These are phyloP conservation scores for Agelas oroides DNA, from an alignment of 37 sponge, comb jelly and placozoan species.

Conservation along the genomic window DNA sequence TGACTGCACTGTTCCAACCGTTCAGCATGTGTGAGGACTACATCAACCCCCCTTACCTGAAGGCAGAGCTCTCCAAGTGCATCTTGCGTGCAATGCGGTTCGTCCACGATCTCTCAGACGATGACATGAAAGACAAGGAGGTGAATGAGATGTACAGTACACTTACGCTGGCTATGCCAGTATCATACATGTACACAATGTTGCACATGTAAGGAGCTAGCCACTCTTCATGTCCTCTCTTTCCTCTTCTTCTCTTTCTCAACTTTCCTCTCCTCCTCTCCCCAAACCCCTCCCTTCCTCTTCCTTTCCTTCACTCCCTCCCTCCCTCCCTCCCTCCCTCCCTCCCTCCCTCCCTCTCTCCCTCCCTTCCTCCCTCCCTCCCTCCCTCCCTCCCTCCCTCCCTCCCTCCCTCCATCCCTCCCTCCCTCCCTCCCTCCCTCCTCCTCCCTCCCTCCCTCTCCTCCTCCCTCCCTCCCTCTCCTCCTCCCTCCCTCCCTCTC, in stretches of 20 bases:
- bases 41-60: constrained; percentile 73
- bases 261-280: too few relatives aligned
- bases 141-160: too few relatives aligned
- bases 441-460: too few relatives aligned
- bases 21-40: constrained; percentile 82
- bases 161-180: background rate
- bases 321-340: constrained; percentile 44
- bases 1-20: constrained; percentile 81
- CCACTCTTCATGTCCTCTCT: constrained; percentile 6
- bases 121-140: constrained; percentile 71
- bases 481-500: too few relatives aligned
- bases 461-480: too few relatives aligned
- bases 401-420: too few relatives aligned
- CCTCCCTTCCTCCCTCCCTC: too few relatives aligned
- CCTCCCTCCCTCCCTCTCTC: too few relatives aligned
- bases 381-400: too few relatives aligned
- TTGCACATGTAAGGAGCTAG: background rate
- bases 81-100: constrained; percentile 51
- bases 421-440: too few relatives aligned
- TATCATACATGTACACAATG: background rate
- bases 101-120: constrained; percentile 57
- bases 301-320: too few relatives aligned
- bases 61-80: constrained; percentile 48
- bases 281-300: too few relatives aligned
- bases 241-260: constrained; percentile 28